These are phyloP conservation scores for Paradisaea rubra DNA, from an alignment of 2,113 vertebrate genomes.

Conservation along the genomic window DNA sequence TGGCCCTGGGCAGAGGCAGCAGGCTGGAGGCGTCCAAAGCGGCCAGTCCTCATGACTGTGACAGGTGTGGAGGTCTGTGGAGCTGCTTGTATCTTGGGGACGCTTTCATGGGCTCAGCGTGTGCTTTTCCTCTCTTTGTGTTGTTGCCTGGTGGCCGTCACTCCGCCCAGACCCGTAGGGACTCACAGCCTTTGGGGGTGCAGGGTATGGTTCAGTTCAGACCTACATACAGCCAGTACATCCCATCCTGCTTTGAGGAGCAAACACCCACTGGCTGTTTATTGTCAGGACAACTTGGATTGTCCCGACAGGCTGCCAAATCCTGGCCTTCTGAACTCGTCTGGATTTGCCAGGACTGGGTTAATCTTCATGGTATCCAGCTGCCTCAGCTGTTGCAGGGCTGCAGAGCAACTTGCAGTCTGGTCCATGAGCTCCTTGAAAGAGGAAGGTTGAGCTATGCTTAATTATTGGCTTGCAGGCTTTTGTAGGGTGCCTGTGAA, in stretches of 20 bases:
- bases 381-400: background rate
- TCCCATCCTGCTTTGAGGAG: background rate
- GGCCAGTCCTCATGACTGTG: rapidly evolving
- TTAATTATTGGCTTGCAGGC: background rate
- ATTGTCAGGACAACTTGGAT: background rate
- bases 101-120: background rate
- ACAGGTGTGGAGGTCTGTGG: background rate
- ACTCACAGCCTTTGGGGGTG: background rate
- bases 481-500: background rate
- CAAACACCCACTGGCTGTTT: background rate
- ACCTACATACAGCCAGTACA: background rate
- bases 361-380: background rate
- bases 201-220: background rate
- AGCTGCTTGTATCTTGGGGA: background rate
- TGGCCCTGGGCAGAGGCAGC: background rate
- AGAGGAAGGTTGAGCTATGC: background rate
- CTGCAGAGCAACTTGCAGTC: background rate
- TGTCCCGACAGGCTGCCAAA: background rate
- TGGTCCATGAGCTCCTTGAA: background rate
- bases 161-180: rapidly evolving
- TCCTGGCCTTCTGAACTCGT: background rate
- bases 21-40: background rate
- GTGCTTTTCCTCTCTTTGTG: background rate
- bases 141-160: rapidly evolving
- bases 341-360: background rate